Conservation (phyloP, 2,888 invertebrate genomes). For the Acrobasis repandana region DNA sequence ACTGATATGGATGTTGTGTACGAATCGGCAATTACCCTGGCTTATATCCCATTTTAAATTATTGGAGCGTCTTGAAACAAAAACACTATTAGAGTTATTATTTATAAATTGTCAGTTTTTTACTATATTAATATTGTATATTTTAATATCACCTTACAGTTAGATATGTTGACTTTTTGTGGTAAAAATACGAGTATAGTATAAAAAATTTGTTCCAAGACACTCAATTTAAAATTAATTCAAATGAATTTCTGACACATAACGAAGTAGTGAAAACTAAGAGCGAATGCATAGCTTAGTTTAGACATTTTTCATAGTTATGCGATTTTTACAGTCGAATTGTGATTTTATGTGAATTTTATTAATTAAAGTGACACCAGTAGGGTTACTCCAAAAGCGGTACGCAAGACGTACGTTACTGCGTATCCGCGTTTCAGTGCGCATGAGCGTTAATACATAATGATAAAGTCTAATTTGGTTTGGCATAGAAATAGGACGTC, state of each 20-base stretch:
- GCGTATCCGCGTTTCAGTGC: too few species aligned
- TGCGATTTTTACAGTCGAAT: not conserved
- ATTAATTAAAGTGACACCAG: too few species aligned
- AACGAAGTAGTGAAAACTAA: conserved; percentile 7
- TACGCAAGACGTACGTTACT: too few species aligned
- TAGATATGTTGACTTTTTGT: not conserved
- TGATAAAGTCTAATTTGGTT: too few species aligned
- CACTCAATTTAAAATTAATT: not conserved
- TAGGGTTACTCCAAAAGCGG: too few species aligned
- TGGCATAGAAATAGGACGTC: too few species aligned
- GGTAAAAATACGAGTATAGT: not conserved
- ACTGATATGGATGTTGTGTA: conserved; percentile 69
- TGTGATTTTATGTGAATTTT: too few species aligned
- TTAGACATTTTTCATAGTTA: not conserved
- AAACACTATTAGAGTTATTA: not conserved
- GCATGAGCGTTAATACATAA: too few species aligned
- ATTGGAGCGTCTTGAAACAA: not conserved
- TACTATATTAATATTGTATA: not conserved
- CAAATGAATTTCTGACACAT: not conserved
- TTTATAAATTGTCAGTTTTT: not conserved
- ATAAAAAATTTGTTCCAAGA: not conserved
- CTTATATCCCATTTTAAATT: conserved; percentile 9
- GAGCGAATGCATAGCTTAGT: conserved; percentile 28
- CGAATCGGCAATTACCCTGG: conserved; percentile 26
- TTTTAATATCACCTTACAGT: too few species aligned